Evolutionary conservation across 2,797 vertebrate genomes (phyloP).

Genomic region (Sternotherus odoratus): DNA sequence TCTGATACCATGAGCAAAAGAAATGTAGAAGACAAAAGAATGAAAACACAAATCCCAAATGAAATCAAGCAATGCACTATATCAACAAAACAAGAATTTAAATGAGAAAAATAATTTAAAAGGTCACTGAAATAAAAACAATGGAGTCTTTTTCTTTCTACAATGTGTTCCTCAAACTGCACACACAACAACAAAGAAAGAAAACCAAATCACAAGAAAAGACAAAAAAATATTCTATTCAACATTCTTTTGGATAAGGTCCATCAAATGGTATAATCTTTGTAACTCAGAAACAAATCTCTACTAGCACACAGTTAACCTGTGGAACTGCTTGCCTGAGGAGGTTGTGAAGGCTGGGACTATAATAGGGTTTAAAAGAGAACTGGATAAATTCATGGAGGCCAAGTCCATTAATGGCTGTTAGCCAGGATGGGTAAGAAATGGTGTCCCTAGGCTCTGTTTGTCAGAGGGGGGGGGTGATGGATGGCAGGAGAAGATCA

Average conservation of each 20-base stretch:
- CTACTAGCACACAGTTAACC: fast-evolving
- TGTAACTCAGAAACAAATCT: background rate
- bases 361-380: no score
- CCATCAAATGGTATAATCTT: background rate
- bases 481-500: no score
- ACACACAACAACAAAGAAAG: constrained; percentile 7
- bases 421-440: no score
- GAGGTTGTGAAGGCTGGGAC: no score
- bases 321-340: no score
- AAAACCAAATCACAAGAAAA: constrained; percentile 27
- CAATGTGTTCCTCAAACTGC: background rate
- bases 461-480: no score
- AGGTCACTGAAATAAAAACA: background rate
- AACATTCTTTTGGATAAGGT: background rate
- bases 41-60: constrained; percentile 73
- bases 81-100: constrained; percentile 40
- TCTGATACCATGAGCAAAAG: constrained; percentile 88
- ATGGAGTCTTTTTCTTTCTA: background rate
- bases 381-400: no score
- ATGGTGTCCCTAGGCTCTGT: no score
- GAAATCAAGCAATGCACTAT: constrained; percentile 71
- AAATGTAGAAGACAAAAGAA: constrained; percentile 79
- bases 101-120: background rate
- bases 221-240: background rate
- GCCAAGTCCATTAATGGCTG: no score